Conservation (phyloP, 2,888 invertebrate species). For the Thymelicus acteon region DNA sequence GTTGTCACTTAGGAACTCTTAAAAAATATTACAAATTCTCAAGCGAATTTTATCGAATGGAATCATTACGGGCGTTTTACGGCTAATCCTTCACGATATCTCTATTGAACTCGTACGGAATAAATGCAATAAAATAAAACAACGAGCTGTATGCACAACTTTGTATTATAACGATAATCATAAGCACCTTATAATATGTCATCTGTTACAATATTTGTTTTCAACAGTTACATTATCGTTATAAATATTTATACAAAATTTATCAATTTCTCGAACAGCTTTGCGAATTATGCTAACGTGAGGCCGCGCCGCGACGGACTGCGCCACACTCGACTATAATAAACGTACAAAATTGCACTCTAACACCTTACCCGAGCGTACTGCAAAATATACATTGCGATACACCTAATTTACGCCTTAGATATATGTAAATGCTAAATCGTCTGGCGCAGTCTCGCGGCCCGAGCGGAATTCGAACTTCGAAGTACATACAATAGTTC, state of each 20-base stretch:
- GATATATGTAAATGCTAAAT: conserved; percentile 27
- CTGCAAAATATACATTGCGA: conserved; percentile 40
- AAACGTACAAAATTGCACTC: conserved; percentile 42
- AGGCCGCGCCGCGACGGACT: conserved; percentile 50
- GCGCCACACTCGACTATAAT: conserved; percentile 33
- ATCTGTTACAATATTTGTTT: conserved; percentile 80
- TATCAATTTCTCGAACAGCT: conserved; percentile 74
- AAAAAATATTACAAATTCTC: too few relatives aligned
- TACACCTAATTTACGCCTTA: conserved; percentile 28
- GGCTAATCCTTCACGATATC: too few relatives aligned
- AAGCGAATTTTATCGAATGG: too few relatives aligned
- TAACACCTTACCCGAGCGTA: conserved; percentile 26
- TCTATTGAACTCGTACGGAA: too few relatives aligned
- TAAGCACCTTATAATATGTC: conserved; percentile 84
- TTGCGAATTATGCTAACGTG: conserved; percentile 69
- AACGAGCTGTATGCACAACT: conserved; percentile 76
- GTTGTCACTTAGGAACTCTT: too few relatives aligned
- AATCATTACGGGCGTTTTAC: too few relatives aligned
- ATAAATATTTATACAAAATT: conserved; percentile 84
- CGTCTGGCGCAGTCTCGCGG: conserved; percentile 33
- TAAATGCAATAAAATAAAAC: conserved; percentile 44
- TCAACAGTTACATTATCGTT: conserved; percentile 82
- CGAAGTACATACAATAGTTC: conserved; percentile 24
- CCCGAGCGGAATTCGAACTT: conserved; percentile 28
- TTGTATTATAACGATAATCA: conserved; percentile 85